Conservation (phyloP, 2,797 vertebrate genomes). For the Monodelphis domestica region DNA sequence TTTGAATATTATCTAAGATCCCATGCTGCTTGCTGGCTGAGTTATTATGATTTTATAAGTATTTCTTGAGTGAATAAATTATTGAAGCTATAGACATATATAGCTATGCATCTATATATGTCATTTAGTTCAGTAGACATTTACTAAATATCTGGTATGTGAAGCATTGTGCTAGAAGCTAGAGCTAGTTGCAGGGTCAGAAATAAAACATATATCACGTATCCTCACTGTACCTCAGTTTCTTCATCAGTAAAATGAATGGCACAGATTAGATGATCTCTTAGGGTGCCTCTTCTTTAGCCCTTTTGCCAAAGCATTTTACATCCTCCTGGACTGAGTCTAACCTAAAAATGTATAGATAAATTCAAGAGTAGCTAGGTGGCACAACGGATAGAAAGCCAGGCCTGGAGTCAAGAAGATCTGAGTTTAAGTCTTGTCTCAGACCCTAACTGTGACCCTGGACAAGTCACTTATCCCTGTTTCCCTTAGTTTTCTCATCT, state of each 20-base stretch:
- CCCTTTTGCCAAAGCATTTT: not conserved
- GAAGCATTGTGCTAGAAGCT: not conserved
- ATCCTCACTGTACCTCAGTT: not conserved
- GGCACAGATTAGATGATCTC: not conserved
- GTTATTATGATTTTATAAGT: not conserved
- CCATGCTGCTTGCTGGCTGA: not conserved
- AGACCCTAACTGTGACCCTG: not conserved
- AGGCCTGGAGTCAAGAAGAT: not conserved
- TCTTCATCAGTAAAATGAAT: not conserved
- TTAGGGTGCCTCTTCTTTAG: not conserved
- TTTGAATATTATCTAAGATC: not conserved
- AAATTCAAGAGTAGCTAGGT: not conserved
- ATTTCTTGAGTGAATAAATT: not conserved
- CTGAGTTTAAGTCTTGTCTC: not conserved
- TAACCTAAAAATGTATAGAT: not conserved
- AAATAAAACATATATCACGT: not conserved
- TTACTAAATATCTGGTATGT: not conserved
- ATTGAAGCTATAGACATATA: not conserved
- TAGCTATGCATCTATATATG: not conserved
- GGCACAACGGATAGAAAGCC: not conserved
- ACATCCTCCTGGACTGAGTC: not conserved
- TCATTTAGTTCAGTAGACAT: not conserved
- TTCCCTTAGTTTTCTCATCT: not conserved
- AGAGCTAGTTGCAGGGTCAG: not conserved
- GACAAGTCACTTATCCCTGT: not conserved